phyloP scores from a whole-genome alignment of 2,797 vertebrate species.

The Spheniscus humboldti region DNA sequence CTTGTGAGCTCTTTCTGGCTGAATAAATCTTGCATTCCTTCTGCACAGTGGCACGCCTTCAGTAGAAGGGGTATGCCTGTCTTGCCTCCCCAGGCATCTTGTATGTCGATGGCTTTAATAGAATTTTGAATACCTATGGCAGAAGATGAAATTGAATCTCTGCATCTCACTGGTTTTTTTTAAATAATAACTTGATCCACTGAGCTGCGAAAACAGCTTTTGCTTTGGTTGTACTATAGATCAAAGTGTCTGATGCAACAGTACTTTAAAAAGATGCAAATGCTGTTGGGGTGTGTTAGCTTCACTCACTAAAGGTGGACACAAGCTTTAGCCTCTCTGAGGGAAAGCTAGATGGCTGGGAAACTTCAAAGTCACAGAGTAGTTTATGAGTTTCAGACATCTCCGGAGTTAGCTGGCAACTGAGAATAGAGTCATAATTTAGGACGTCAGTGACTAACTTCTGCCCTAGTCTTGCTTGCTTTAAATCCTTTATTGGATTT shows the following conservation, averaged over 20 bases:
- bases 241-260: not conserved
- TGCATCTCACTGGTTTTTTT: not conserved
- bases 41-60: not conserved
- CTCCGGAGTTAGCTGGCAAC: not conserved
- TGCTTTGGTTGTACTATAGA: not conserved
- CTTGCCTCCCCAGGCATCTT: not conserved
- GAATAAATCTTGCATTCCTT: conserved; percentile 19
- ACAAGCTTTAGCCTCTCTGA: not conserved
- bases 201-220: not conserved
- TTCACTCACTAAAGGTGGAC: not conserved
- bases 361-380: not conserved
- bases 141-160: not conserved
- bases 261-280: not conserved
- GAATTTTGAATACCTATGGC: not conserved
- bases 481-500: not conserved
- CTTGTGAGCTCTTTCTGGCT: not conserved
- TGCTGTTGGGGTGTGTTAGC: not conserved
- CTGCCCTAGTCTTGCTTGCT: not conserved
- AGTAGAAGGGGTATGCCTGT: not conserved
- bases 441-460: not conserved
- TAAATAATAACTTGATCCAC: not conserved
- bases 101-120: not conserved
- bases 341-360: not conserved
- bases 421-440: not conserved
- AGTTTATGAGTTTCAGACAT: not conserved